Conservation (phyloP, 1,140 invertebrate genomes). For the Drosophila serrata region DNA sequence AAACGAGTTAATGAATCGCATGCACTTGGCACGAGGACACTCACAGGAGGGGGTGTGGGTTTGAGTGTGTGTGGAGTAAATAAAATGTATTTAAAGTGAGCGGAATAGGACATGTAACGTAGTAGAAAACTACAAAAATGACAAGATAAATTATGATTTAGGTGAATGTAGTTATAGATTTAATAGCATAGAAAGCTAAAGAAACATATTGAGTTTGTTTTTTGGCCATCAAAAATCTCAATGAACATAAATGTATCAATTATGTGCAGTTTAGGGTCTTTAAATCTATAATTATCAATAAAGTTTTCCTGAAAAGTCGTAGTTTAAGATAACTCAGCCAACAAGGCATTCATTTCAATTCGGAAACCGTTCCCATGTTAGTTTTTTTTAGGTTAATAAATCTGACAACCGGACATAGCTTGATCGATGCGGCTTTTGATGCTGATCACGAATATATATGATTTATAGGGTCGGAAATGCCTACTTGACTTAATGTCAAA, state of each 20-base stretch:
- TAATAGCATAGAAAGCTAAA: neutral
- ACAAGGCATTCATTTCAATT: neutral
- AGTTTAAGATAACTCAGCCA: no score
- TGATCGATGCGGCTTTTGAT: no score
- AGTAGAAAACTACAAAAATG: neutral
- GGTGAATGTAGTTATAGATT: no score
- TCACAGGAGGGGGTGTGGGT: neutral
- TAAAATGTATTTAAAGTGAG: slow-evolving; percentile 21
- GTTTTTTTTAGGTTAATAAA: neutral
- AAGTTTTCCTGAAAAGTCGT: no score
- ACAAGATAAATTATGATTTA: neutral
- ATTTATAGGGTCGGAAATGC: neutral
- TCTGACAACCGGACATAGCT: no score
- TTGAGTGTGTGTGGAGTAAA: neutral
- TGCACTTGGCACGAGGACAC: slow-evolving; percentile 31
- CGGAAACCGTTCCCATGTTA: neutral
- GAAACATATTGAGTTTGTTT: no score
- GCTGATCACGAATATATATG: no score
- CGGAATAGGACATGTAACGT: neutral
- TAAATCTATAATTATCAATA: no score
- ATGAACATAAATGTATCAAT: no score
- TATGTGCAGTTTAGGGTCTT: no score
- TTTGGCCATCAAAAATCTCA: no score
- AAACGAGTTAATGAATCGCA: slow-evolving; percentile 55
- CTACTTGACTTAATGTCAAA: neutral